A percentile compares a stretch with the other conserved stretches of the same genome.
phyloP scores from a whole-genome alignment of 2,888 invertebrate genomes.

The Tuberolachnus salignus region DNA sequence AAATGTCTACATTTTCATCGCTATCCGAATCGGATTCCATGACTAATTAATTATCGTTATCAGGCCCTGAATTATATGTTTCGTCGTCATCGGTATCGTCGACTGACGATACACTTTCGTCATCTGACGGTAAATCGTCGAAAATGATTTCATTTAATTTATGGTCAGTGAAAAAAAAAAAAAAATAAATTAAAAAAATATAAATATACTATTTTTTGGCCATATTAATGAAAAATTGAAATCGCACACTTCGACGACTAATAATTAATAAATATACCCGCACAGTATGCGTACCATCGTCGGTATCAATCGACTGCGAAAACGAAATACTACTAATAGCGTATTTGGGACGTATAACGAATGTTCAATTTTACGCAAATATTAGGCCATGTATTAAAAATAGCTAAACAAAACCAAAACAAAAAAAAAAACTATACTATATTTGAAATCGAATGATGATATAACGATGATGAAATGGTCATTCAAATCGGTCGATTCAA shows the following conservation, averaged over 20 bases:
- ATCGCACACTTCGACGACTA: background rate
- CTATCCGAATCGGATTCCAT: background rate
- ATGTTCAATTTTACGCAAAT: background rate
- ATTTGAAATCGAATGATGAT: background rate
- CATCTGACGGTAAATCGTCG: background rate
- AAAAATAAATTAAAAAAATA: no score
- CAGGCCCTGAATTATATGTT: background rate
- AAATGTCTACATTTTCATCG: background rate
- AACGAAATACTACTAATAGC: no score
- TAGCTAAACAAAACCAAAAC: background rate
- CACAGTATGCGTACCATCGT: background rate
- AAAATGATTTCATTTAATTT: background rate
- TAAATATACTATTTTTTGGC: no score
- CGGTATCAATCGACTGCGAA: background rate
- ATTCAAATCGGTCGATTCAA: no score
- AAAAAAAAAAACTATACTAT: background rate
- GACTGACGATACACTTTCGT: background rate
- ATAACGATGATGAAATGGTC: no score
- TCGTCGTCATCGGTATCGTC: background rate
- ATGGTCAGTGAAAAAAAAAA: no score
- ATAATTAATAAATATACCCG: background rate
- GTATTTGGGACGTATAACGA: background rate
- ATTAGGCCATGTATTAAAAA: background rate
- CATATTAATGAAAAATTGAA: no score
- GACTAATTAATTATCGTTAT: background rate